phyloP scores from a whole-genome alignment of 2,797 vertebrate genomes.

The Syngnathus acus region DNA sequence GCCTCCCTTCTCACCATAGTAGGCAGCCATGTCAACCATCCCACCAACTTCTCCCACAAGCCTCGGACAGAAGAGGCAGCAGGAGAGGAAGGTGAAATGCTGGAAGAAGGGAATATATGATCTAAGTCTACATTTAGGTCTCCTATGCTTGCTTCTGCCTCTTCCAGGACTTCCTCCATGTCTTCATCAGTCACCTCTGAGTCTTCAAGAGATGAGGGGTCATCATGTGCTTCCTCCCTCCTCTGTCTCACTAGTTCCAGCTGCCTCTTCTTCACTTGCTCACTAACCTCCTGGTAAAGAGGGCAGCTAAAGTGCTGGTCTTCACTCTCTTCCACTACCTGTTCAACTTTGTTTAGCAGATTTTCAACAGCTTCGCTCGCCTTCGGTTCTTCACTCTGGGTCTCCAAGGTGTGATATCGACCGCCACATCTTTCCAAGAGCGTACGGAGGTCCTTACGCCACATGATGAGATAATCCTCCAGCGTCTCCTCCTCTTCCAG shows the following conservation, averaged over 20 bases:
- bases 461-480: conserved; percentile 53
- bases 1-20: conserved; percentile 57
- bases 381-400: conserved; percentile 8
- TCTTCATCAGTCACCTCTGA: conserved; percentile 33
- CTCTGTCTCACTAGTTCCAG: conserved; percentile 28
- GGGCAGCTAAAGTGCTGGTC: conserved; percentile 44
- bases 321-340: conserved; percentile 37
- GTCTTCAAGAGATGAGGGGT: not conserved
- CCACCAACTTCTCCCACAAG: conserved; percentile 57
- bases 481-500: conserved; percentile 54
- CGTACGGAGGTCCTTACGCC: conserved; percentile 59
- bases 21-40: conserved; percentile 57
- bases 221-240: conserved; percentile 14
- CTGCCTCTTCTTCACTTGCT: conserved; percentile 42
- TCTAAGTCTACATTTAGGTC: conserved; percentile 44
- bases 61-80: conserved; percentile 34
- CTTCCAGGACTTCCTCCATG: conserved; percentile 33
- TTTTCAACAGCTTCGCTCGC: conserved; percentile 29
- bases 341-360: conserved; percentile 65
- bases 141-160: conserved; percentile 50
- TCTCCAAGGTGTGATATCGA: conserved; percentile 57
- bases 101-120: conserved; percentile 19
- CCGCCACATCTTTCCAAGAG: conserved; percentile 56
- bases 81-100: conserved; percentile 13
- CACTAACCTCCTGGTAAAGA: conserved; percentile 53